Base-by-base conservation (phyloP, 2,113 vertebrate species). In the Dryoscopus gambensis region DNA sequence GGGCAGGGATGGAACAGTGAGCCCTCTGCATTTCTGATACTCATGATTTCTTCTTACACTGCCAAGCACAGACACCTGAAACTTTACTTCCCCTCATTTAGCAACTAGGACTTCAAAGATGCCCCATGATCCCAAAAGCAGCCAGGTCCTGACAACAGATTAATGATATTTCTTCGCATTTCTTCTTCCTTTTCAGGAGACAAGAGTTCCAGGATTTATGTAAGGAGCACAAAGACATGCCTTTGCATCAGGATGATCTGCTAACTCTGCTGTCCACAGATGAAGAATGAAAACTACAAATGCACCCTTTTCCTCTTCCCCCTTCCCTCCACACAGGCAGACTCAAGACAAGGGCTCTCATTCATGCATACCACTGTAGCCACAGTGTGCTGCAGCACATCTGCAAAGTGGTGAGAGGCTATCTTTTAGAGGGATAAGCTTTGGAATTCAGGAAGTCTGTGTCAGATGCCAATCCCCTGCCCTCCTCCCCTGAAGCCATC, bases 381-480 rank as follows among this genome's bases (percentile, higher is more conserved):
- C 84, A 37, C 10, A 44, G 65, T 2, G 11, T 82, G 47, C 33
- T 12, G 42, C 78, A 50, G 84, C 67, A 75, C 65, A 84, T 68
- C 76, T 94, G 90, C 57, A 59, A 37, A 74, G 63, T 7, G 44
- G 31, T 3, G 65, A 56, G 55, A 93, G 27, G 49, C 56, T 47
- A n/a, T 55, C 73, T 71, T 87, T 67, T 24, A 27, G 69, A 74
- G 65, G 70, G 90, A 94, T 44, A 76, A 84, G 44, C 71, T 93
- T 28, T 6, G 67, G 93, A 95, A 97, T 92, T 88, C 94, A 96
- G 93, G 87, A 96, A 95, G 82, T 77, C 73, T 87, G 56, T 77
- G 70, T 69, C 68, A 75, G 92, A 74, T 27, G 35, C 57, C 57
- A 60, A 31, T 74, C 1, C 13, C 65, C 91, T 84, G 85, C 55